Base-by-base conservation (phyloP, 2,113 vertebrate species). In the Variabilichromis moorii region DNA sequence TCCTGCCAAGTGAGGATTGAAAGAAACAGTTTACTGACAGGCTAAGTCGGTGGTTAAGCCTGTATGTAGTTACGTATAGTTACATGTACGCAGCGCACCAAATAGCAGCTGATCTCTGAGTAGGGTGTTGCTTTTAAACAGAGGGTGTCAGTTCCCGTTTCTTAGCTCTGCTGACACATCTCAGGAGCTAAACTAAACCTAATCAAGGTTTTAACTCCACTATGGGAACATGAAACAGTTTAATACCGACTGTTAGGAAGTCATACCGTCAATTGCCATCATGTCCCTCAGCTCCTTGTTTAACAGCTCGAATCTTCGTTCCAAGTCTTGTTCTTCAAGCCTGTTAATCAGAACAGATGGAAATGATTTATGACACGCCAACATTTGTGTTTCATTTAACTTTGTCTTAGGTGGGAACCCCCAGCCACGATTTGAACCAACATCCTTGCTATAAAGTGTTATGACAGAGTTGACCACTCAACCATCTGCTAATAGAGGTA, bases 271-370 rank as follows among this genome's bases (percentile, higher is more conserved):
- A 3, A 91, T 71, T 4, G 96, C 95, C 96, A 98, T 96, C 93
- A 98, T 96, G 89, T 97, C 96, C 66, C 97, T 95, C 40, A 98
- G 94, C 91, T 98, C 98, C 45, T 97, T 94, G 84, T 97, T 98
- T 66, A 98, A 89, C 73, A 98, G 94, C 87, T 98, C 96, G 33
- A 98, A 98, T 50, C 95, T 95, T 53, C 96, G 94, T 87, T 98
- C 98, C 92, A 98, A 76, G 86, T 98, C 97, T 86, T 98, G 97
- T 73, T 98, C 98, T 92, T 98, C 97, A 24, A 97, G 94, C 88
- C 98, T 98, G 93, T 59, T 47, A n/a, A 81, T 63, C 19, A 89
- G 12, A 88, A 82, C 7, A 88, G 24, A 82, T 6, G 31, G 24
- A 78, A 7, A 55, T 4, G n/a, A 9, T 4, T 61, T 16, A 1